Evolutionary conservation across 1,140 invertebrate species (phyloP).

Genomic region (Cyclina sinensis): DNA sequence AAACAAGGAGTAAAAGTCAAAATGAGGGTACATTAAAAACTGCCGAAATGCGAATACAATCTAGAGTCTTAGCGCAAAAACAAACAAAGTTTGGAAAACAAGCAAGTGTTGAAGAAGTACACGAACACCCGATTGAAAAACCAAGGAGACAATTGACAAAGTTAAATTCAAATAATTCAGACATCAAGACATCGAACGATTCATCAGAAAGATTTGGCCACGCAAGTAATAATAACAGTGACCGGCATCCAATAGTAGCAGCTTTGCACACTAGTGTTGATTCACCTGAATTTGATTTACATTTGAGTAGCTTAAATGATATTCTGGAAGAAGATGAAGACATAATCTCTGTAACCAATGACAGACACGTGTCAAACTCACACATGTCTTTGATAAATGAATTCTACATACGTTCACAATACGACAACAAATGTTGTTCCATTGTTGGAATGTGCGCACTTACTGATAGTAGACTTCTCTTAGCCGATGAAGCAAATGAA

Average conservation of each 20-base stretch:
- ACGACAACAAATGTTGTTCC: constrained; percentile 40
- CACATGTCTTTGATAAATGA: background rate
- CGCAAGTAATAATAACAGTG: background rate
- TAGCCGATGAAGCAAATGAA: constrained; percentile 29
- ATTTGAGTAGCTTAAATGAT: constrained; percentile 33
- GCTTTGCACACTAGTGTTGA: background rate
- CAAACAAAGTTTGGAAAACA: background rate
- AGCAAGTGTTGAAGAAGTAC: background rate
- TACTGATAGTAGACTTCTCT: constrained; percentile 15
- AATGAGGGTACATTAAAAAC: too few species aligned
- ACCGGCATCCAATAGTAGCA: background rate
- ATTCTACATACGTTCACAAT: constrained; percentile 39
- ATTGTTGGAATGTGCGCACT: constrained; percentile 4
- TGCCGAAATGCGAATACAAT: too few species aligned
- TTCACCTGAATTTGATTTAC: background rate
- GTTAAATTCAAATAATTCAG: background rate
- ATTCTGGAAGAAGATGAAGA: constrained; percentile 59
- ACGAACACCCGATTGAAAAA: background rate
- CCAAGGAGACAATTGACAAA: background rate
- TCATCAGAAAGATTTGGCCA: background rate
- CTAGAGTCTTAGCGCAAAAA: background rate
- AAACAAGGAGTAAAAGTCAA: background rate
- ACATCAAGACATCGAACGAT: background rate
- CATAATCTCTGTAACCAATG: background rate
- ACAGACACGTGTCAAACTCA: constrained; percentile 24